Conservation (phyloP, 2,797 vertebrate species). For the Amniataba percoides region DNA sequence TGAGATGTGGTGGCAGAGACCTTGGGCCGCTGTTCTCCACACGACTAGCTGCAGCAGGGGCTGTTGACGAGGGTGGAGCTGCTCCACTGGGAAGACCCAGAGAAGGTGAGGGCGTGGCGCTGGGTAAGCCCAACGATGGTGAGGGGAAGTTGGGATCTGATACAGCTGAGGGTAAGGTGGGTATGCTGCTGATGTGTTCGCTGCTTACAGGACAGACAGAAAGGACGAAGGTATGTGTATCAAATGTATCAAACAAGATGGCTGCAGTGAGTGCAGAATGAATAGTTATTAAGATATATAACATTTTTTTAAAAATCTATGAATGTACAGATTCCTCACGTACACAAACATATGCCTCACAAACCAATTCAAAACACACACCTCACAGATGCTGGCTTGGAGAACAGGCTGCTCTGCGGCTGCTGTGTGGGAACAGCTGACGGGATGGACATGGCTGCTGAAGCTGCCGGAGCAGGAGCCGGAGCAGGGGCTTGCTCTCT, state of each 20-base stretch:
- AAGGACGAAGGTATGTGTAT: too few relatives aligned
- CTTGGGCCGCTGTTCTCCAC: constrained; percentile 83
- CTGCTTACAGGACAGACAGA: constrained; percentile 74
- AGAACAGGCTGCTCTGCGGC: constrained; percentile 90
- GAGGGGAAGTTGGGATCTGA: constrained; percentile 90
- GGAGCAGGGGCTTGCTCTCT: constrained; percentile 78
- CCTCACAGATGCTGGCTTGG: constrained; percentile 90
- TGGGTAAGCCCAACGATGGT: constrained; percentile 89
- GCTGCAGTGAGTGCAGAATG: not conserved
- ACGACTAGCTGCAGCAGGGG: constrained; percentile 78
- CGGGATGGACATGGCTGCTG: constrained; percentile 54
- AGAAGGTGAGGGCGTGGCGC: constrained; percentile 84
- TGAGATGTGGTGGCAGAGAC: constrained; percentile 79
- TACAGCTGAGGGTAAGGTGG: constrained; percentile 86
- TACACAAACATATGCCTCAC: constrained; percentile 11
- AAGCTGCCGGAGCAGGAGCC: constrained; percentile 21
- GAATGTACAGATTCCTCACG: not conserved
- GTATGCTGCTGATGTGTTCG: constrained; percentile 91
- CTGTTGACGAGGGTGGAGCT: constrained; percentile 72
- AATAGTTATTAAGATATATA: not conserved
- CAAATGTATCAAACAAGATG: too few relatives aligned
- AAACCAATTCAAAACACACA: constrained; percentile 59
- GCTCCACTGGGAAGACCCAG: constrained; percentile 82
- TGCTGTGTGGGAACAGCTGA: constrained; percentile 68
- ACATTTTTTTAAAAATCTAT: not conserved